Evolutionary conservation across 2,797 vertebrate genomes (phyloP).

Genomic region (Lacerta agilis): DNA sequence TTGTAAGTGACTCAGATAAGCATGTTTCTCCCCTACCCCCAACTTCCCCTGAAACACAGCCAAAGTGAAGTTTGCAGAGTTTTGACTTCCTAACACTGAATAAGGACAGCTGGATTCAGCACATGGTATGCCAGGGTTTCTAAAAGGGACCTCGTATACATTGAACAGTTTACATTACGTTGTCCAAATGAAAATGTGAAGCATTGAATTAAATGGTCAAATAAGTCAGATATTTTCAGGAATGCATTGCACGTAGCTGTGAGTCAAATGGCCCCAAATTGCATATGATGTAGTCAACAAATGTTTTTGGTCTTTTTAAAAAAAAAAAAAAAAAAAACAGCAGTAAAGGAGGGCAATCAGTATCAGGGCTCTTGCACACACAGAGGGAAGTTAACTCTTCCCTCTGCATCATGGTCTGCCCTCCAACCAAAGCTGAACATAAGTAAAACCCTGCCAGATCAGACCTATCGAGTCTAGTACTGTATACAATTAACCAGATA

Average conservation of each 20-base stretch:
- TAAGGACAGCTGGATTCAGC: constrained; percentile 63
- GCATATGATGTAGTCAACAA: neutral
- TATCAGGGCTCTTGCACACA: neutral
- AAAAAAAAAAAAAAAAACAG: too few species aligned
- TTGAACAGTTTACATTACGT: constrained; percentile 40
- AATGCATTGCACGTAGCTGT: too few species aligned
- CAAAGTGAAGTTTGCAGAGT: constrained; percentile 52
- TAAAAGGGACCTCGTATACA: constrained; percentile 22
- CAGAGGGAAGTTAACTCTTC: neutral
- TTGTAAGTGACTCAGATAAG: constrained; percentile 71
- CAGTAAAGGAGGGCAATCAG: too few species aligned
- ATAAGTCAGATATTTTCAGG: too few species aligned
- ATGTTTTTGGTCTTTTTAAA: neutral
- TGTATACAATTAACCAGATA: too few species aligned
- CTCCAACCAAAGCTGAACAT: too few species aligned
- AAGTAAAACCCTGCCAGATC: too few species aligned
- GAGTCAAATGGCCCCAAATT: too few species aligned
- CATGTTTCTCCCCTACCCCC: constrained; percentile 43
- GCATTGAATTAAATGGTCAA: neutral
- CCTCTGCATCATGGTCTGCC: neutral
- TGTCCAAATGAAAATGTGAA: constrained; percentile 16
- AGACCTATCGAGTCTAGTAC: too few species aligned
- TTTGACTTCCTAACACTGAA: constrained; percentile 43
- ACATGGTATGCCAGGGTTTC: constrained; percentile 55
- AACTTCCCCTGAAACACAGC: constrained; percentile 25